Base-by-base conservation (phyloP, 2,113 vertebrate genomes). In the Charadrius vociferus region DNA sequence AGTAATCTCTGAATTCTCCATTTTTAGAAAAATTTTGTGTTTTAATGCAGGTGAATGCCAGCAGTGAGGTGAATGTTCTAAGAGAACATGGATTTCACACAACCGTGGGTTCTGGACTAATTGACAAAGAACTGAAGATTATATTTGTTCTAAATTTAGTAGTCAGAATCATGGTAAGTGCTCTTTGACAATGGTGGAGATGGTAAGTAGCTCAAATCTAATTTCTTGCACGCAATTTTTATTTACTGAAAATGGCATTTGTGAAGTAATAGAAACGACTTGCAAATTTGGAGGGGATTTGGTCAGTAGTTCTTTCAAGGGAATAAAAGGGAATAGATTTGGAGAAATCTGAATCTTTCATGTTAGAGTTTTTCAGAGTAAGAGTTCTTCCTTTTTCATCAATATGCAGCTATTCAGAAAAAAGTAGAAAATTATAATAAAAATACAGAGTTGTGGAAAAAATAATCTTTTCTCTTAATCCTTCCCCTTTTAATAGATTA, bases 1-100 rank as follows among this genome's bases (percentile, higher is more conserved):
- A 78, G 30, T 53, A 14, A 72, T 89, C 55, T 84, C 77, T 70
- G 10, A 94, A 96, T 97, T 97, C 50, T 74, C 65, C 63, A 45
- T 80, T 94, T 94, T 91, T 91, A 70, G 36, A 65, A 36, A 61
- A 89, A 30, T n/a, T 62, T 90, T 95, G 50, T 86, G 37, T 81
- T 32, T 84, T 94, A 95, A 92, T 88, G 23, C 50, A 70, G 50
- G 32, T 43, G 53, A 94, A 85, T 81, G 27, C 24, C 55, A 89
- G 34, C 10, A 43, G 12, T 56, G 37, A 83, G 18, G 36, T 49
- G 29, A 50, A 24, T 77, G 47, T 72, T 90, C 18, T 72, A 58
- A 77, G 22, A 56, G 36, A 63, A 55, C 0, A 0, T 62, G 29
- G 32, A 14, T 62, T 91, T 86, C 49, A n/a, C 15, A 23, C 14